phyloP scores from a whole-genome alignment of 2,113 vertebrate genomes.

The Aptenodytes forsteri region DNA sequence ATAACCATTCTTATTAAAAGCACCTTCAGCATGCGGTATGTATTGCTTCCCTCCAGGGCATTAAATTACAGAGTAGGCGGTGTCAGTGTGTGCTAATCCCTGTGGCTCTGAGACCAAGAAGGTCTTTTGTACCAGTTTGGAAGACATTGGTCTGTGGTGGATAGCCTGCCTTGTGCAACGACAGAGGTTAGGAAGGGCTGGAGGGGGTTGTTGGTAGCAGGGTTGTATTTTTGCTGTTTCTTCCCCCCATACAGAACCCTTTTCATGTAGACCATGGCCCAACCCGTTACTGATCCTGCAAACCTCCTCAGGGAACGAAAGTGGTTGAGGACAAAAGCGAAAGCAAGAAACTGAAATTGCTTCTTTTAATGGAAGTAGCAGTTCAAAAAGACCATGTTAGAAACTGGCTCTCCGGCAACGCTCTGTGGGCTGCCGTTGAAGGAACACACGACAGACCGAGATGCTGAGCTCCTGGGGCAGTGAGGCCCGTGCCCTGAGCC shows the following conservation, averaged over 20 bases:
- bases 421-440: not conserved
- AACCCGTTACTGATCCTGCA: not conserved
- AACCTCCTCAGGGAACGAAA: fast-evolving
- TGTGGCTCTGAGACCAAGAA: not conserved
- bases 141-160: not conserved
- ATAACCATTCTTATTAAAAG: not conserved
- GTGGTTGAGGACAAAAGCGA: not conserved
- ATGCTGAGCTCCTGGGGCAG: not conserved
- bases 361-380: not conserved
- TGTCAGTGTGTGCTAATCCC: not conserved
- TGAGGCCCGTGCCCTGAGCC: not conserved
- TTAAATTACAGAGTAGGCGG: not conserved
- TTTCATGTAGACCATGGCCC: not conserved
- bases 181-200: not conserved
- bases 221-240: not conserved
- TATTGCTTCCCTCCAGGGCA: not conserved
- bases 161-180: not conserved
- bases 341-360: not conserved
- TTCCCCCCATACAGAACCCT: not conserved
- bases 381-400: not conserved
- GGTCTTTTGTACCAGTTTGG: not conserved
- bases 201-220: not conserved
- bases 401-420: not conserved
- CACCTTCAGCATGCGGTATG: not conserved
- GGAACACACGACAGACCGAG: fast-evolving